Percentiles rank a stretch among this genome's conserved stretches.
Evolutionary conservation across 2,113 vertebrate genomes (phyloP).

Genomic region (Callospermophilus lateralis): DNA sequence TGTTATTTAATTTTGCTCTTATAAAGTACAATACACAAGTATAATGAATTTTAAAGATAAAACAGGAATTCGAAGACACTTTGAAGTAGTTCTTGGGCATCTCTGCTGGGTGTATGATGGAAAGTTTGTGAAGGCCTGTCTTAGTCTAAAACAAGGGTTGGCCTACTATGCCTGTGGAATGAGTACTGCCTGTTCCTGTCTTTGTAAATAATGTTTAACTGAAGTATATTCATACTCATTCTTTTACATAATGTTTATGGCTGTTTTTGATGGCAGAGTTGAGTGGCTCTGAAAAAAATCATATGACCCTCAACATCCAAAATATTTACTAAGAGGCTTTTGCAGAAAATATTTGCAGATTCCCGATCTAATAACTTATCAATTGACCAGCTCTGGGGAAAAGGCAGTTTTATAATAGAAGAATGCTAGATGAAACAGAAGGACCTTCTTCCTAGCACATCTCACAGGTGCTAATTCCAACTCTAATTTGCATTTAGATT

Average conservation of each 20-base stretch:
- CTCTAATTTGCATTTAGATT: background rate
- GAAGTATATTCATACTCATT: background rate
- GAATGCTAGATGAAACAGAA: background rate
- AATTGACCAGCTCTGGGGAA: background rate
- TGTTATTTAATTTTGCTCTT: background rate
- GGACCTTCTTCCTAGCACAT: background rate
- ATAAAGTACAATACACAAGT: background rate
- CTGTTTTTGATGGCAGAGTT: background rate
- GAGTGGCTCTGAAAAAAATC: background rate
- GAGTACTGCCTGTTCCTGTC: background rate
- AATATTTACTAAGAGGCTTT: background rate
- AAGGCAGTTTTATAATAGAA: conserved; percentile 1
- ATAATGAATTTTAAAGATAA: background rate
- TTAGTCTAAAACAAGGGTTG: background rate
- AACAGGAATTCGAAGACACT: background rate
- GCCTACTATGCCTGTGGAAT: background rate
- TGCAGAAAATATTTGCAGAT: background rate
- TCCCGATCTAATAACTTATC: background rate
- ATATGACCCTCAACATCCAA: background rate
- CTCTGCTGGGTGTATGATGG: background rate
- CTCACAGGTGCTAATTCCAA: background rate
- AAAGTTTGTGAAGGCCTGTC: background rate
- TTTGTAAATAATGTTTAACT: background rate
- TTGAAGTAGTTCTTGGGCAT: background rate
- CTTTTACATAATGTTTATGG: background rate